phyloP scores from a whole-genome alignment of 2,113 vertebrate species.

The Zapornia atra region DNA sequence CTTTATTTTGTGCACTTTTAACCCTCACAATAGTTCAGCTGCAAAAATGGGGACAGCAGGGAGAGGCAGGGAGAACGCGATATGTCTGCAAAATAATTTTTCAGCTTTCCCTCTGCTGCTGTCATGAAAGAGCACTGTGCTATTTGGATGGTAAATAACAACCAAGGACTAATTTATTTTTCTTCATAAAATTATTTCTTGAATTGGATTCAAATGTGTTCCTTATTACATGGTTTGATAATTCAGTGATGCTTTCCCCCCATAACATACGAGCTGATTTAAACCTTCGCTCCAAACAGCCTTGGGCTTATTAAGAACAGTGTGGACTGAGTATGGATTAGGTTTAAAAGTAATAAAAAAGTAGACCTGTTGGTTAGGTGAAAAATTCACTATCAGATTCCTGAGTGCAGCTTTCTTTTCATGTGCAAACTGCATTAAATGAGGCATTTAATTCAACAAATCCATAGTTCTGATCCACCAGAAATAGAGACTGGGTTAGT shows the following conservation, averaged over 20 bases:
- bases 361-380: constrained; percentile 95
- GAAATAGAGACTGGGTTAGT: constrained; percentile 96
- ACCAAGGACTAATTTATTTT: constrained; percentile 70
- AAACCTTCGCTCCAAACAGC: constrained; percentile 84
- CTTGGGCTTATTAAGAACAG: constrained; percentile 87
- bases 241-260: constrained; percentile 82
- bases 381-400: constrained; percentile 95
- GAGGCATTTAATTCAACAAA: constrained; percentile 99
- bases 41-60: constrained; percentile 39
- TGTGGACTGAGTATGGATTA: constrained; percentile 88
- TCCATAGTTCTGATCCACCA: constrained; percentile 98
- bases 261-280: constrained; percentile 89
- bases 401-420: constrained; percentile 90
- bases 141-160: constrained; percentile 77
- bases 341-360: constrained; percentile 98
- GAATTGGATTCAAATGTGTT: constrained; percentile 86
- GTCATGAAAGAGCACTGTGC: constrained; percentile 57
- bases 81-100: constrained; percentile 68
- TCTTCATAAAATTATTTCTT: constrained; percentile 74
- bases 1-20: constrained; percentile 79
- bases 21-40: constrained; percentile 67
- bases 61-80: constrained; percentile 10
- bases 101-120: constrained; percentile 34
- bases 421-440: constrained; percentile 97
- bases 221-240: constrained; percentile 93